Evolutionary conservation across 1,140 invertebrate genomes (phyloP), one percentile per base, ranked within the genome.

Genomic region (Diabrotica undecimpunctata): DNA sequence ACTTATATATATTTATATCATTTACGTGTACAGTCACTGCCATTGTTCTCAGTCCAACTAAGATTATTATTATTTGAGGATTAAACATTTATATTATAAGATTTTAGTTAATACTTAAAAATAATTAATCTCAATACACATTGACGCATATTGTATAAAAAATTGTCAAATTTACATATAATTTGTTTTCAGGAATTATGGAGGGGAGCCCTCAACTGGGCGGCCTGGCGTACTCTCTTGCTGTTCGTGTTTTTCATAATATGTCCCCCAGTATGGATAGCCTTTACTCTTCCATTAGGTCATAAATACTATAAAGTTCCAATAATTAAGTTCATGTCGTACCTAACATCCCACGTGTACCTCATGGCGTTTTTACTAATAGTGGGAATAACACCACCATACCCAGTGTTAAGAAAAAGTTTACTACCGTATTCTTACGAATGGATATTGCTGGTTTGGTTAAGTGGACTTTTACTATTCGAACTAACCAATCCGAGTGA

Each of bases 261-360:
- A 25, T 93, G 94, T 75, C 97, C 97, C 36, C 92, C 96, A 8
- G 88, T 99, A 2, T 99, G 97, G 97, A 83, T 99, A 60, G 88
- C 92, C 9, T 97, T 99, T 79, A 98, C 96, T 41, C 85, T 99
- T 70, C 97, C 97, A 9, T 81, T 98, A 69, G 94, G 94, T 14
- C 95, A 97, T 81, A 92, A 92, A 79, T 98, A 96, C 80, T 93
- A 96, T 84, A 95, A 93, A 82, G 89, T 93, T 72, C 97, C 97
- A 13, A 97, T 99, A 70, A 97, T 99, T 74, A 99, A 99, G 81
- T 99, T 99, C 79, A 98, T 99, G 92, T 97, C 96, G 10, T 98
- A 99, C 81, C 85, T 99, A 58, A 98, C 97, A 0, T 98, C 97
- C 0, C 97, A 99, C 82, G 90, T 99, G 69, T 97, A 98, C 80